These are phyloP conservation scores for Drosophila equinoxialis DNA, from an alignment of 1,140 invertebrate species.

Conservation along the genomic window DNA sequence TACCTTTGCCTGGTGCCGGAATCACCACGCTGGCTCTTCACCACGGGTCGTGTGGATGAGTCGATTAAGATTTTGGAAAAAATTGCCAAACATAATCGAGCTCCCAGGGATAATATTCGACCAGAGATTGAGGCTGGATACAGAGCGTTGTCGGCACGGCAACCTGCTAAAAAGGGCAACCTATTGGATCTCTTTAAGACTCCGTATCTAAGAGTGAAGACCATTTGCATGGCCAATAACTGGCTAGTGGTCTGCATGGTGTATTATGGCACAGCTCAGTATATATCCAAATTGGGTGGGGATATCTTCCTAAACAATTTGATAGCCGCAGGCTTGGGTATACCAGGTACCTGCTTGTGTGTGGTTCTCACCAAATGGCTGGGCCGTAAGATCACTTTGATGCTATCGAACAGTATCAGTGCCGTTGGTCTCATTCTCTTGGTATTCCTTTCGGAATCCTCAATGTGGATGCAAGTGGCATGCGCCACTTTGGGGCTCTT, in stretches of 20 bases:
- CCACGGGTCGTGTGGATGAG: conserved; percentile 87
- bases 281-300: conserved; percentile 88
- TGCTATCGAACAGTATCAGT: conserved; percentile 86
- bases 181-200: conserved; percentile 89
- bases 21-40: conserved; percentile 91
- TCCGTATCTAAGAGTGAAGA: conserved; percentile 89
- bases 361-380: conserved; percentile 87
- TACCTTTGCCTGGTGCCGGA: conserved; percentile 92
- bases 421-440: conserved; percentile 87
- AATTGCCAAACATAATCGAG: conserved; percentile 86
- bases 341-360: conserved; percentile 88
- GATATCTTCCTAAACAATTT: conserved; percentile 90
- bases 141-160: conserved; percentile 63
- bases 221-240: conserved; percentile 88
- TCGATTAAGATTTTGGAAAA: conserved; percentile 87
- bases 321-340: conserved; percentile 87
- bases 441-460: conserved; percentile 83
- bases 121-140: conserved; percentile 83
- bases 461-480: conserved; percentile 9
- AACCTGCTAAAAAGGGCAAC: conserved; percentile 84
- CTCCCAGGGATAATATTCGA: conserved; percentile 84
- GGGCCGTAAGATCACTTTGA: conserved; percentile 87
- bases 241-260: conserved; percentile 90
- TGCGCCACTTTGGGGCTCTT: conserved; percentile 66
- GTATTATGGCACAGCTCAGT: conserved; percentile 90